Percentiles rank a stretch among this genome's conserved stretches.
These are phyloP conservation scores for Drosophila anceps DNA, from an alignment of 2,888 invertebrate species.

Conservation along the genomic window DNA sequence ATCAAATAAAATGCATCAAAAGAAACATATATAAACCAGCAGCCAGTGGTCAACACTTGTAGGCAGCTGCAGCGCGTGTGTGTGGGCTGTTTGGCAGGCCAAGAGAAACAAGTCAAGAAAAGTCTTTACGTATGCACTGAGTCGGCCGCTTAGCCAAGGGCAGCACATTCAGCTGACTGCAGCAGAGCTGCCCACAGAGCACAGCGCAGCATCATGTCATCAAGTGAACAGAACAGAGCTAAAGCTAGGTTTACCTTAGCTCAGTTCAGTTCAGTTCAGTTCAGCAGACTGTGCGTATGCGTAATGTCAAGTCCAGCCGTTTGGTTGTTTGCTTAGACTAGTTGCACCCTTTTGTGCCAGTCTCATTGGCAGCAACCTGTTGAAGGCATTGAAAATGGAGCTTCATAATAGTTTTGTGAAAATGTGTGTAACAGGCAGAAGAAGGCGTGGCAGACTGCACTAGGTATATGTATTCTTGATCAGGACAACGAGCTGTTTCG, in stretches of 20 bases:
- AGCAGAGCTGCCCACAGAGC: conserved; percentile 3
- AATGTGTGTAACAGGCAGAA: neutral
- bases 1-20: conserved; percentile 1
- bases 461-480: neutral
- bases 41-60: conserved; percentile 25
- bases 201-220: conserved; percentile 15
- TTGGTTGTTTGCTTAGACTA: neutral
- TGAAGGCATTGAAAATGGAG: neutral
- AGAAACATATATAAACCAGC: neutral
- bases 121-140: neutral
- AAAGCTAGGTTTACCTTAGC: neutral
- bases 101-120: conserved; percentile 14
- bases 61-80: neutral
- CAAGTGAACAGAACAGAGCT: conserved; percentile 7
- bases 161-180: conserved; percentile 5
- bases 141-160: conserved; percentile 24
- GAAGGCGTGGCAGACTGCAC: neutral
- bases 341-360: neutral
- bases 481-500: too few relatives aligned
- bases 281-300: conserved; percentile 24
- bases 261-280: neutral
- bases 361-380: conserved; percentile 6
- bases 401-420: neutral
- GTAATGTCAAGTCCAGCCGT: conserved; percentile 19
- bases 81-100: conserved; percentile 7